Conservation (phyloP, 2,113 vertebrate species). For the Dicaeum eximium region DNA sequence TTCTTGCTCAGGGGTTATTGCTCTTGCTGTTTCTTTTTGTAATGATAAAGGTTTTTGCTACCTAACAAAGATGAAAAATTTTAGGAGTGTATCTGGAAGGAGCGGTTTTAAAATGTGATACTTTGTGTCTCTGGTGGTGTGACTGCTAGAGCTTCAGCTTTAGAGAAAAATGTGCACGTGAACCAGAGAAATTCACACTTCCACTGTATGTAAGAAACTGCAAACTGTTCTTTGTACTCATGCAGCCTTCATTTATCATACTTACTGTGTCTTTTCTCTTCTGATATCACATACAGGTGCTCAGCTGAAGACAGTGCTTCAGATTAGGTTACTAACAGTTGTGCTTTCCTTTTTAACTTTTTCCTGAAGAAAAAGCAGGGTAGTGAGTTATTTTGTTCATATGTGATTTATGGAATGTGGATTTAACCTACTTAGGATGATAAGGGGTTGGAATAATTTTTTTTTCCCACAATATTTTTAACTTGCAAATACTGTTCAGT, state of each 20-base stretch:
- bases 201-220: not conserved
- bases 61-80: not conserved
- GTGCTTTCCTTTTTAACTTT: not conserved
- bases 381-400: not conserved
- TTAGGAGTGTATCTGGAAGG: not conserved
- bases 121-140: not conserved
- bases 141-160: not conserved
- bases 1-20: not conserved
- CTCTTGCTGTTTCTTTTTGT: not conserved
- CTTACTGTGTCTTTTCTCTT: not conserved
- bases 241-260: not conserved
- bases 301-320: not conserved
- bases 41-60: not conserved
- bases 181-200: not conserved
- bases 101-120: not conserved
- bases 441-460: not conserved
- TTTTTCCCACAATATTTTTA: not conserved
- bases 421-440: not conserved
- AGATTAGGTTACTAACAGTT: not conserved
- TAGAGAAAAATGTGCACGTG: not conserved
- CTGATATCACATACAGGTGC: not conserved
- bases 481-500: not conserved
- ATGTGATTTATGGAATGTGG: not conserved
- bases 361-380: not conserved
- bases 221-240: not conserved